phyloP scores from a whole-genome alignment of 2,888 invertebrate species.

The Eupithecia exiguata region DNA sequence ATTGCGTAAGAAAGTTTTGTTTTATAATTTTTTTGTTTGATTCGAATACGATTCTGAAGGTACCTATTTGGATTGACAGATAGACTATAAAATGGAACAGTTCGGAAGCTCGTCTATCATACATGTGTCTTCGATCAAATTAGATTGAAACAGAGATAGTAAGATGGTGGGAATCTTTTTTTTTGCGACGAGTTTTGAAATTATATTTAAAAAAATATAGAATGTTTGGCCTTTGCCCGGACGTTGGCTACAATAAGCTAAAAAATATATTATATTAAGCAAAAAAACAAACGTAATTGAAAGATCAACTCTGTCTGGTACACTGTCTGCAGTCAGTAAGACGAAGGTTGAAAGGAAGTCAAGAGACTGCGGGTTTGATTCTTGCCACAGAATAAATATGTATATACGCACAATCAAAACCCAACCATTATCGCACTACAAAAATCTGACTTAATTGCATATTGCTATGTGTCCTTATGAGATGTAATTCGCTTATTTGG shows the following conservation, averaged over 20 bases:
- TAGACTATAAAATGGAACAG: constrained; percentile 55
- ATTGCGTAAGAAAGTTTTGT: background rate
- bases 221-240: background rate
- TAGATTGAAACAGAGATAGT: constrained; percentile 65
- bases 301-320: background rate
- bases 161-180: constrained; percentile 32
- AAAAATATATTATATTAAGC: background rate
- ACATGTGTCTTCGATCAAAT: constrained; percentile 72
- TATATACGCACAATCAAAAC: background rate
- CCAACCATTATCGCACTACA: background rate
- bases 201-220: too few relatives aligned
- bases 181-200: background rate
- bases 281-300: background rate
- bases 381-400: background rate
- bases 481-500: background rate
- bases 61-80: constrained; percentile 64
- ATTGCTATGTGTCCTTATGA: background rate
- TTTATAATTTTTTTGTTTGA: constrained; percentile 2
- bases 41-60: constrained; percentile 6
- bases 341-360: background rate
- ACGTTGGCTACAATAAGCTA: background rate
- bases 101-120: constrained; percentile 78
- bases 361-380: background rate
- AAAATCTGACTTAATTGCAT: background rate
- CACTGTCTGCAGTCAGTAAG: background rate